Conservation (phyloP, 2,888 invertebrate genomes). For the Eulithis prunata region DNA sequence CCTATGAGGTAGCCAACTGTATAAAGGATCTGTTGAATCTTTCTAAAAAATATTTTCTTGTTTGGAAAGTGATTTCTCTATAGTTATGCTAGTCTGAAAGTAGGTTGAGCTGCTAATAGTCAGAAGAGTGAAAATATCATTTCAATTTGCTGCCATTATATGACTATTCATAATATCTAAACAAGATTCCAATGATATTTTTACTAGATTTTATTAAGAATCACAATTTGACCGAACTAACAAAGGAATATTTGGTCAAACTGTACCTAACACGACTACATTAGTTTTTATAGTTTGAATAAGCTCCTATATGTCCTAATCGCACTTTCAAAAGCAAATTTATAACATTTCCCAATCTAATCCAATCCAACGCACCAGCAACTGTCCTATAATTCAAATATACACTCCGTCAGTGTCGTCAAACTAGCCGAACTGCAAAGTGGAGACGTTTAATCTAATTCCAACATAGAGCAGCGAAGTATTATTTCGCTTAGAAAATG, state of each 20-base stretch:
- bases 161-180: too few species aligned
- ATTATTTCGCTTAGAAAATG: background rate
- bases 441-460: conserved; percentile 43
- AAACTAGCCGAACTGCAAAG: conserved; percentile 43
- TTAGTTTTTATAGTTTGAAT: background rate
- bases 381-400: conserved; percentile 41
- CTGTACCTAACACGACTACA: background rate
- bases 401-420: conserved; percentile 44
- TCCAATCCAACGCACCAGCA: conserved; percentile 26
- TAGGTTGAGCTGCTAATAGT: too few species aligned
- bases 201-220: too few species aligned
- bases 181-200: too few species aligned
- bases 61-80: too few species aligned
- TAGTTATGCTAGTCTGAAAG: too few species aligned
- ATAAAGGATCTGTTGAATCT: too few species aligned
- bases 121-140: too few species aligned
- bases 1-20: too few species aligned
- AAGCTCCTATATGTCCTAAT: conserved; percentile 1
- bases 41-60: too few species aligned
- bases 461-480: conserved; percentile 15
- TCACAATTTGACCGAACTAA: too few species aligned
- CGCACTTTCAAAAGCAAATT: conserved; percentile 1
- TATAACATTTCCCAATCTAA: conserved; percentile 18
- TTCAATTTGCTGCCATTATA: too few species aligned
- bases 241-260: background rate